Conservation (phyloP, 2,888 invertebrate species). For the Stegophylla sp. region DNA sequence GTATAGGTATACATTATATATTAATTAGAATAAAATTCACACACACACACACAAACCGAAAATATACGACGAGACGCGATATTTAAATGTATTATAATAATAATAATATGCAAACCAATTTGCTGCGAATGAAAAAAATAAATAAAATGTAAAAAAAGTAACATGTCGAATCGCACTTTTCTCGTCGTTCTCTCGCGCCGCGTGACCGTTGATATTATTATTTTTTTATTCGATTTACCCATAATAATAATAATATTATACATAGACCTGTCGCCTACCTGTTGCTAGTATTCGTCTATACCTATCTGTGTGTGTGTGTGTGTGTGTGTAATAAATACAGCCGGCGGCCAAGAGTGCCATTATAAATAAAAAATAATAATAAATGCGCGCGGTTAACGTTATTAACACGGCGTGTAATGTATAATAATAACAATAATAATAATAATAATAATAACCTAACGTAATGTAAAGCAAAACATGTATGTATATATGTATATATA, state of each 20-base stretch:
- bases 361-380: constrained; percentile 19
- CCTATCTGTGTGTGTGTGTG: not conserved
- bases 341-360: constrained; percentile 25
- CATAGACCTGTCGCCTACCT: too few relatives aligned
- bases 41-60: too few relatives aligned
- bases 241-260: too few relatives aligned
- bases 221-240: too few relatives aligned
- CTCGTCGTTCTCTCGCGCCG: constrained; percentile 3
- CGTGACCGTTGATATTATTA: too few relatives aligned
- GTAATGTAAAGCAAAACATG: too few relatives aligned
- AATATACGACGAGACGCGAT: too few relatives aligned
- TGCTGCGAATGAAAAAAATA: not conserved
- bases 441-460: not conserved
- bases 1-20: too few relatives aligned
- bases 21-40: too few relatives aligned
- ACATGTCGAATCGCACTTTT: constrained; percentile 33
- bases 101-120: constrained; percentile 23
- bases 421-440: not conserved
- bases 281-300: not conserved
- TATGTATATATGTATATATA: not conserved
- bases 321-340: constrained; percentile 1
- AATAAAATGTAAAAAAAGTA: not conserved
- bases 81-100: not conserved
- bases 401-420: constrained; percentile 21
- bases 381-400: not conserved